These are phyloP conservation scores for Scomberomorus guttatus DNA, from an alignment of 2,797 vertebrate genomes.

Conservation along the genomic window DNA sequence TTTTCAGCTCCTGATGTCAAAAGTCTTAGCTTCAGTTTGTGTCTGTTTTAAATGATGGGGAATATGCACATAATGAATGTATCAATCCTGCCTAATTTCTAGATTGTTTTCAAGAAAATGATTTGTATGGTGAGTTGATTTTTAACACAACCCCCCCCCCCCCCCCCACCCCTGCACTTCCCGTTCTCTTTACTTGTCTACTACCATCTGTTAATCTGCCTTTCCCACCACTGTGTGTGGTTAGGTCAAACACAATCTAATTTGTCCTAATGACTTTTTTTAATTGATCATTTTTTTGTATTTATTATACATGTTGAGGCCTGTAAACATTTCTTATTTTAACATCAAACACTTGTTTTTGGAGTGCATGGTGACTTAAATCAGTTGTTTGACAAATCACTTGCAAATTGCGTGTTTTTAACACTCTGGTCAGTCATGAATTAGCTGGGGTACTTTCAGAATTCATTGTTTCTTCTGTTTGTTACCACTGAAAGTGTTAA, in stretches of 20 bases:
- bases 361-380: conserved; percentile 51
- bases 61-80: conserved; percentile 87
- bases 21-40: conserved; percentile 73
- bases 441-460: conserved; percentile 72
- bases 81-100: conserved; percentile 81
- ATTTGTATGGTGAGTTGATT: conserved; percentile 65
- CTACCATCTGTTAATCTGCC: conserved; percentile 50
- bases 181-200: conserved; percentile 35
- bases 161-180: conserved; percentile 16
- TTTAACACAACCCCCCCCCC: conserved; percentile 28
- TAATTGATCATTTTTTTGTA: conserved; percentile 62
- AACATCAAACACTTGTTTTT: conserved; percentile 65
- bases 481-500: conserved; percentile 77
- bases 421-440: conserved; percentile 43
- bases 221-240: conserved; percentile 7
- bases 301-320: conserved; percentile 72
- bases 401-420: conserved; percentile 56
- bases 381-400: conserved; percentile 76
- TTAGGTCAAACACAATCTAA: conserved; percentile 48
- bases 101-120: conserved; percentile 61
- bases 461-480: conserved; percentile 68
- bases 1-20: conserved; percentile 55
- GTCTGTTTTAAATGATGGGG: conserved; percentile 64
- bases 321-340: conserved; percentile 81
- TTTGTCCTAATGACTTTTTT: conserved; percentile 67